phyloP scores from a whole-genome alignment of 2,888 invertebrate genomes.

The Ypsolopha scabrella region DNA sequence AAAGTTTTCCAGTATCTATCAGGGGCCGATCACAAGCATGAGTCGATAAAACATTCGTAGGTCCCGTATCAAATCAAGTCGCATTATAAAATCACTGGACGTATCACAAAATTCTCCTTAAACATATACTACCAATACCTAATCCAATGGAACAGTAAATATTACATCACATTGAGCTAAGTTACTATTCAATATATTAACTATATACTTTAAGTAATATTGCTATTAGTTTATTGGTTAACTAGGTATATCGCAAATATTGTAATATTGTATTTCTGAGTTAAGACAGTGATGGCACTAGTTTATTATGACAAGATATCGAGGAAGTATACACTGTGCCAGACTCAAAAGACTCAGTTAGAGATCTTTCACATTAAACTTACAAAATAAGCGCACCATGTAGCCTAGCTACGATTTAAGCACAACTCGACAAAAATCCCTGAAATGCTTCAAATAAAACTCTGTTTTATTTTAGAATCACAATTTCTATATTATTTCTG shows the following conservation, averaged over 20 bases:
- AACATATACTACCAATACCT: constrained; percentile 58
- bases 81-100: constrained; percentile 41
- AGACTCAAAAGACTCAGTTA: constrained; percentile 21
- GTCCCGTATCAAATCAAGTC: neutral
- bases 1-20: no score
- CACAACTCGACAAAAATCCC: constrained; percentile 58
- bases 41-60: no score
- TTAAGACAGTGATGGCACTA: constrained; percentile 61
- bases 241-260: constrained; percentile 43
- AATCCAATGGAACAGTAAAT: constrained; percentile 66
- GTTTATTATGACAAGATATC: constrained; percentile 64
- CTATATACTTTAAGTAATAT: constrained; percentile 58
- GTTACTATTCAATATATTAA: constrained; percentile 65
- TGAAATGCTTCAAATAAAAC: constrained; percentile 68
- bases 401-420: constrained; percentile 61
- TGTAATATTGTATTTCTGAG: constrained; percentile 37
- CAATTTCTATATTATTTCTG: constrained; percentile 49
- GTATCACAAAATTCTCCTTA: constrained; percentile 62
- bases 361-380: constrained; percentile 35
- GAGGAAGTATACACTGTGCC: constrained; percentile 42
- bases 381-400: constrained; percentile 39
- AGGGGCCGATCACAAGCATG: no score
- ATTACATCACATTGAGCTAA: constrained; percentile 67
- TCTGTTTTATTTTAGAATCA: constrained; percentile 66
- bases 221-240: constrained; percentile 61